These are phyloP conservation scores for Misgurnus anguillicaudatus DNA, from an alignment of 2,113 vertebrate genomes.

Conservation along the genomic window DNA sequence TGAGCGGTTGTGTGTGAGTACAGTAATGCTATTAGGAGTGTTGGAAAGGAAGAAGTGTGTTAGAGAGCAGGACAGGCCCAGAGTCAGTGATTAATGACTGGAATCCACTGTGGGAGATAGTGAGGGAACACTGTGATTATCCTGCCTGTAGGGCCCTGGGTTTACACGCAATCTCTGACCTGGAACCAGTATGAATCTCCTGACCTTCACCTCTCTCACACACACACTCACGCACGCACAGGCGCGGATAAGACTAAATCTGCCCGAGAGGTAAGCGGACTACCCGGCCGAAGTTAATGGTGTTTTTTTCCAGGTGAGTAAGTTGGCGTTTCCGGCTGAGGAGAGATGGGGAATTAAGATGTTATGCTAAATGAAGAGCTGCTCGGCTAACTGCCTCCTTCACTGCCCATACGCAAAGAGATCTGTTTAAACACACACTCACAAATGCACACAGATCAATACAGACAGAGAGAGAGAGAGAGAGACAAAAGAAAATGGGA, in stretches of 20 bases:
- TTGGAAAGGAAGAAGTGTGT: constrained; percentile 45
- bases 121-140: constrained; percentile 77
- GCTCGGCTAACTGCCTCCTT: constrained; percentile 48
- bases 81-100: constrained; percentile 78
- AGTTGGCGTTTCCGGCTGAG: constrained; percentile 81
- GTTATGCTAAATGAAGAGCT: constrained; percentile 63
- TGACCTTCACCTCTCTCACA: constrained; percentile 71
- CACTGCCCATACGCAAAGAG: constrained; percentile 25
- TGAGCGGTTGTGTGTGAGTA: neutral
- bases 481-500: neutral
- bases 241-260: constrained; percentile 4
- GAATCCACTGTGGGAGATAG: constrained; percentile 79
- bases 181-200: constrained; percentile 72
- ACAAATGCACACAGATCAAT: constrained; percentile 64
- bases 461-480: constrained; percentile 59
- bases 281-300: constrained; percentile 80
- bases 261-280: constrained; percentile 59
- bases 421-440: constrained; percentile 37
- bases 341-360: constrained; percentile 82
- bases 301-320: constrained; percentile 87
- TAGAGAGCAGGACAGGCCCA: constrained; percentile 63
- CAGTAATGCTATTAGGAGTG: neutral
- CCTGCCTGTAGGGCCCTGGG: constrained; percentile 73
- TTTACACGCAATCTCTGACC: constrained; percentile 74
- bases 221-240: constrained; percentile 47